Evolutionary conservation across 2,888 invertebrate species (phyloP).

Genomic region (Sphecodes monilicornis): DNA sequence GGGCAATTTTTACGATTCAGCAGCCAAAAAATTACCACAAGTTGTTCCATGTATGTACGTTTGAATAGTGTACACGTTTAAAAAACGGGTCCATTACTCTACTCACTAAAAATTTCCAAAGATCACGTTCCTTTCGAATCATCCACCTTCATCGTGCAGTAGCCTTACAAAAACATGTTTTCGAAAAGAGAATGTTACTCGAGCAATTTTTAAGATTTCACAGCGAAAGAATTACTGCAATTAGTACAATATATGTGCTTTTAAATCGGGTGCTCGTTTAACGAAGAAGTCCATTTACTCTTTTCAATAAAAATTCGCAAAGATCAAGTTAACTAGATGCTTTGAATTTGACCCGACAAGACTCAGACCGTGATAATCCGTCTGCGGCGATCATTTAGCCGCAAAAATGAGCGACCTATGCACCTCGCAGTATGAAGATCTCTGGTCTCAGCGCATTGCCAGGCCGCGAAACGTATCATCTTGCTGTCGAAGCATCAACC

Average conservation of each 20-base stretch:
- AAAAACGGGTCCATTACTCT: too few relatives aligned
- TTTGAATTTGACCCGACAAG: not conserved
- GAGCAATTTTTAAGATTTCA: too few relatives aligned
- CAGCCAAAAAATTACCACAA: too few relatives aligned
- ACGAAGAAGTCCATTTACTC: not conserved
- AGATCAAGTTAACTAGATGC: not conserved
- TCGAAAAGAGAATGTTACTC: too few relatives aligned
- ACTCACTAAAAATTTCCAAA: too few relatives aligned
- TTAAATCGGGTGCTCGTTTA: not conserved
- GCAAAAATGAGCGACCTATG: not conserved
- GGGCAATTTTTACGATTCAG: not conserved
- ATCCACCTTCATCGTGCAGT: too few relatives aligned
- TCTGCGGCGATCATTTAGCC: not conserved
- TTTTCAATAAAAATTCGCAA: not conserved
- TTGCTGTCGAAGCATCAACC: slow-evolving; percentile 7
- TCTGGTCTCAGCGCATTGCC: slow-evolving; percentile 10
- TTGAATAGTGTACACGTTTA: too few relatives aligned
- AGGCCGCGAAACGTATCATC: slow-evolving; percentile 15
- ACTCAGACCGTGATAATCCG: not conserved
- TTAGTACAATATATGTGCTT: too few relatives aligned
- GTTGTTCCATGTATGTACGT: too few relatives aligned
- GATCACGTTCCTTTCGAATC: too few relatives aligned
- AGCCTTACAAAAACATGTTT: too few relatives aligned
- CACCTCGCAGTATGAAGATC: not conserved
- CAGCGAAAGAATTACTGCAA: too few relatives aligned